Percentiles rank a stretch among this genome's conserved stretches.
These are phyloP conservation scores for Helicorthomorpha holstii DNA, from an alignment of 1,140 invertebrate species.

Conservation along the genomic window DNA sequence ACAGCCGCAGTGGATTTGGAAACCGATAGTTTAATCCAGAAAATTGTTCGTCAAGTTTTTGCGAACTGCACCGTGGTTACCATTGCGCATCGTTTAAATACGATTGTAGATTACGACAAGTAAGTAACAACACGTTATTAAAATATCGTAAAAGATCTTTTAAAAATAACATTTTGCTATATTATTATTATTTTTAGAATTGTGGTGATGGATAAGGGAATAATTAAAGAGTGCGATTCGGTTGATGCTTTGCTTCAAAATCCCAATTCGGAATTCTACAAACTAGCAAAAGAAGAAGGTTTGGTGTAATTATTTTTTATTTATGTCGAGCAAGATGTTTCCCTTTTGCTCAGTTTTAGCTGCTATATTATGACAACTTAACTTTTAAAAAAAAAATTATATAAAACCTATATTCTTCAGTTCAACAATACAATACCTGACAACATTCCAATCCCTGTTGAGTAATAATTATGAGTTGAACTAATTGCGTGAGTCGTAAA, in stretches of 20 bases:
- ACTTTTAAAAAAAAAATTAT: too few relatives aligned
- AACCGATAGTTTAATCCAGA: slow-evolving; percentile 78
- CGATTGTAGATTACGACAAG: slow-evolving; percentile 63
- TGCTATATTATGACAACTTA: too few relatives aligned
- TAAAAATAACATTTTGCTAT: not conserved
- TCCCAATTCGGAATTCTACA: slow-evolving; percentile 63
- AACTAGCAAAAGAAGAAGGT: slow-evolving; percentile 84
- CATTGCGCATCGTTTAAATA: slow-evolving; percentile 86
- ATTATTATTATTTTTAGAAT: slow-evolving; percentile 34
- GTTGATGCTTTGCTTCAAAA: slow-evolving; percentile 55
- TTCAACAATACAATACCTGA: too few relatives aligned
- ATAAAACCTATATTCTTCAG: too few relatives aligned
- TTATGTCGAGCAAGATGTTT: too few relatives aligned
- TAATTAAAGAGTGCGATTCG: slow-evolving; percentile 61
- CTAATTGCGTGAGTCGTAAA: too few relatives aligned
- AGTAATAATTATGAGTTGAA: too few relatives aligned
- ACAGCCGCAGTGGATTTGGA: slow-evolving; percentile 83
- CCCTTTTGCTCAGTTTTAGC: too few relatives aligned
- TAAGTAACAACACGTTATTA: not conserved
- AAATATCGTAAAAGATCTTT: not conserved
- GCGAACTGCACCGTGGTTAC: slow-evolving; percentile 76
- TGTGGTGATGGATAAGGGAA: slow-evolving; percentile 75
- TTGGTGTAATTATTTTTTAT: too few relatives aligned
- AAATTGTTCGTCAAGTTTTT: slow-evolving; percentile 75
- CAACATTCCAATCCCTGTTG: too few relatives aligned